Evolutionary conservation across 2,113 vertebrate species (phyloP), one percentile per base, ranked within the genome.

Genomic region (Alligator mississippiensis): DNA sequence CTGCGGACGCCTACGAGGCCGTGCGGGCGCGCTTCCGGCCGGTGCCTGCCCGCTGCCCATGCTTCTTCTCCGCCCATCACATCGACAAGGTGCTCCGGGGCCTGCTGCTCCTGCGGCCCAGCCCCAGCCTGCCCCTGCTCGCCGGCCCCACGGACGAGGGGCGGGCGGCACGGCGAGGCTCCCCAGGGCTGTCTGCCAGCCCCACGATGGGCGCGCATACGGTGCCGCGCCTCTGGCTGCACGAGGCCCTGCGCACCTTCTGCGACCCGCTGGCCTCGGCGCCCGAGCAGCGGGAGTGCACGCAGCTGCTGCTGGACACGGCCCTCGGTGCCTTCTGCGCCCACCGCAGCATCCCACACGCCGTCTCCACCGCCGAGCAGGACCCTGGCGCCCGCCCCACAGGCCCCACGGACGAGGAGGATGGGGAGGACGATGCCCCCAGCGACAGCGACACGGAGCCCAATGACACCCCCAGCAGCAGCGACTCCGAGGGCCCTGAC

Each of bases 221-320:
- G 28, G 92, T 98, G 24, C 79, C 95, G 7, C 97, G 97, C 18
- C 97, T 99, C 17, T 99, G 99, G 99, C 94, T 98, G 93, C 99
- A 99, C 0, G 99, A 99, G 92, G 98, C 98, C 79, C 96, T 98
- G 91, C 98, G 98, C 11, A 98, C 97, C 0, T 99, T 99, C 68
- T 88, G 97, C 54, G 99, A 99, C 89, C 97, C 97, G 6, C 93
- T 99, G 17, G 88, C 94, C 75, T 97, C 97, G 13, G 90, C 96
- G 13, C 84, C 85, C 11, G 98, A 98, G 64, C 95, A 83, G 5
- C 91, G 94, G 58, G 74, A 60, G 61, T 96, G 98, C 59, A 61
- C 90, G 66, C 96, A 96, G 30, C 88, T 99, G 28, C 92, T 99
- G 87, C 85, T 93, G 66, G 75, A 93, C 16, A 94, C 96, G 17